Base-by-base conservation (phyloP, 1,140 invertebrate species). In the Aphaenogaster ashmeadi region DNA sequence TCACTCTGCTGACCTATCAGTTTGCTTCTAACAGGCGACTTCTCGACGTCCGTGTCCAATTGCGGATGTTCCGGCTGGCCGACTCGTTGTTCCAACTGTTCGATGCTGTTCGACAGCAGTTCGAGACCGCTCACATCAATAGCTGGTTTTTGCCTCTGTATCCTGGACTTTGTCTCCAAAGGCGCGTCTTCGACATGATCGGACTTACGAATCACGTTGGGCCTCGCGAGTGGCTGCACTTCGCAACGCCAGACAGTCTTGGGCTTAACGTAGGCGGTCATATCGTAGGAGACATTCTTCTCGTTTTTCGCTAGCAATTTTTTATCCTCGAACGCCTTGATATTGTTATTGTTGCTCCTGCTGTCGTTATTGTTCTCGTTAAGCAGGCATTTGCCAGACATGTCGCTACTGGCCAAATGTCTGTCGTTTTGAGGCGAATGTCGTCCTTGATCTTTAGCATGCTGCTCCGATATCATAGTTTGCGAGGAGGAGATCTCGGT, bases 61-160 rank as follows among this genome's bases (percentile, higher is more conserved):
- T 93, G 95, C 50, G 93, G 79, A 67, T 92, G 93, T 33, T 97
- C 97, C 54, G 56, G 44, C 13, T 84, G 80, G 15, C 80, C 80
- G n/a, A 84, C 41, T 41, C 80, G 69, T 1, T 74, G 88, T 15
- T 97, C 97, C 86, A 97, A 96, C 86, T 97, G 97, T 86, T 97
- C 97, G 75, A 98, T 98, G 91, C 97, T 98, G 90, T 98, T 98
- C 0, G 98, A 98, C 7, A 98, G 93, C 18, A 98, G 93, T 94
- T 98, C 97, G 56, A 98, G 93, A 0, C 98, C 98, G 90, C 97
- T 98, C 1, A 98, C 94, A 93, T 98, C 98, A 0, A 97, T 96
- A 1, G 94, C 94, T 69, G 81, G 91, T 89, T 90, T 95, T 21
- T 75, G 79, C 5, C 54, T 90, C 18, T 9, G 41, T 21, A 44